Conservation (phyloP, 2,888 invertebrate species). For the Orthonychiurus folsomi region DNA sequence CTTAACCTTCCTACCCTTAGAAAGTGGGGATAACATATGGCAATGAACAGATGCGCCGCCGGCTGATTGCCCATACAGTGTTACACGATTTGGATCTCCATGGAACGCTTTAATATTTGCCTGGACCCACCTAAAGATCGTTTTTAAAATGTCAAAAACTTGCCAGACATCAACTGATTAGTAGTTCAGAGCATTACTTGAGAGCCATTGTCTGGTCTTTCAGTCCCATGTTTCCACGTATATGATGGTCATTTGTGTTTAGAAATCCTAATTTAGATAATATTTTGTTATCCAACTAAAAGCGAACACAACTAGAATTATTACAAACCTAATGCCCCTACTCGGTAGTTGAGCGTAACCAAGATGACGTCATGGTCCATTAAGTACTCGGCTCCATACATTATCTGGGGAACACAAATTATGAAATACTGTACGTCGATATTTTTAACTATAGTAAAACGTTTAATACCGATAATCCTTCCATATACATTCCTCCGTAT, state of each 20-base stretch:
- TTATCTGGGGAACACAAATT: no score
- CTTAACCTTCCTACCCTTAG: not conserved
- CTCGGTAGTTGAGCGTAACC: conserved; percentile 19
- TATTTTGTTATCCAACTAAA: no score
- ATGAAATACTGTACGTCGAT: no score
- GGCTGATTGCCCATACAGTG: conserved; percentile 21
- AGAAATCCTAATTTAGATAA: conserved; percentile 13
- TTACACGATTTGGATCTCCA: conserved; percentile 17
- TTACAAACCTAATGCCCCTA: conserved; percentile 11
- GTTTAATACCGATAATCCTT: conserved; percentile 24
- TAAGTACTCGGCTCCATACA: no score
- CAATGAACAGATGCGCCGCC: conserved; percentile 21
- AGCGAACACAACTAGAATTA: no score
- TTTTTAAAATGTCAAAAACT: no score
- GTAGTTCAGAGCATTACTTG: no score
- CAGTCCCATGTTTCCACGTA: conserved; percentile 20
- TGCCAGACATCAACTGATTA: no score
- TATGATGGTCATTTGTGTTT: conserved; percentile 17
- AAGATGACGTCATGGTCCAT: conserved; percentile 27
- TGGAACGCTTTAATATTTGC: conserved; percentile 20
- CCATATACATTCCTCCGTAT: conserved; percentile 24
- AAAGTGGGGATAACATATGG: not conserved
- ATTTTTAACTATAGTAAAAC: no score
- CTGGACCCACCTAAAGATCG: conserved; percentile 21
- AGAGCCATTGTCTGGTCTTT: conserved; percentile 21